Base-by-base conservation (phyloP, 2,113 vertebrate species). In the Pelmatolapia mariae region DNA sequence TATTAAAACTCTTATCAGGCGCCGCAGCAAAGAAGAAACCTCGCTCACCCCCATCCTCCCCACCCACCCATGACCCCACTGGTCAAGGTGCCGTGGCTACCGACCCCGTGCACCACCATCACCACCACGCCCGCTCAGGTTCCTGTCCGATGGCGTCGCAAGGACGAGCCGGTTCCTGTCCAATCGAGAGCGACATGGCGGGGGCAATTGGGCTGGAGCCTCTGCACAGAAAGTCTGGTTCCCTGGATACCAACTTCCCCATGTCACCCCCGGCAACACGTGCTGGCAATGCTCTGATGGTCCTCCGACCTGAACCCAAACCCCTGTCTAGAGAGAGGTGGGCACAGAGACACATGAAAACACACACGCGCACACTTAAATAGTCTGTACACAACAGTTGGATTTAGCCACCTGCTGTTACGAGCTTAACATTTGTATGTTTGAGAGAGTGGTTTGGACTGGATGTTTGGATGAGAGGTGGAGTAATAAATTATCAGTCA, bases 11-110 rank as follows among this genome's bases (percentile, higher is more conserved):
- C 43, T 94, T 99, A 24, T 98, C 98, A 0, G 98, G 98, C 24
- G 98, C 98, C 0, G 99, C 98, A 6, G 97, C 98, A 54, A 99
- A 99, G 93, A 99, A 98, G 96, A 99, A 99, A 93, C 95, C 98
- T 0, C 98, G 98, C 7, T 99, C 99, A 2, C 98, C 98, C 0
- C 98, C 98, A 0, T 98, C 98, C 0, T 96, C 98, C 52, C 99
- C 99, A 8, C 98, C 99, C 6, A 98, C 97, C 0, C 98, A 98
- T 0, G 98, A 98, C 82, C 94, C 97, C 4, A 92, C 85, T 4
- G 90, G 94, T 2, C 95, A 95, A 52, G 97, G 98, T 0, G 97
- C 97, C 0, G 84, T 96, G 86, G 97, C 97, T 81, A 97, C 97
- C 0, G 97, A 98, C 86, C 94, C 96, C 9, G 88, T 92, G 86